These are phyloP conservation scores for Conus canariensis DNA, from an alignment of 2,888 invertebrate species.

Conservation along the genomic window DNA sequence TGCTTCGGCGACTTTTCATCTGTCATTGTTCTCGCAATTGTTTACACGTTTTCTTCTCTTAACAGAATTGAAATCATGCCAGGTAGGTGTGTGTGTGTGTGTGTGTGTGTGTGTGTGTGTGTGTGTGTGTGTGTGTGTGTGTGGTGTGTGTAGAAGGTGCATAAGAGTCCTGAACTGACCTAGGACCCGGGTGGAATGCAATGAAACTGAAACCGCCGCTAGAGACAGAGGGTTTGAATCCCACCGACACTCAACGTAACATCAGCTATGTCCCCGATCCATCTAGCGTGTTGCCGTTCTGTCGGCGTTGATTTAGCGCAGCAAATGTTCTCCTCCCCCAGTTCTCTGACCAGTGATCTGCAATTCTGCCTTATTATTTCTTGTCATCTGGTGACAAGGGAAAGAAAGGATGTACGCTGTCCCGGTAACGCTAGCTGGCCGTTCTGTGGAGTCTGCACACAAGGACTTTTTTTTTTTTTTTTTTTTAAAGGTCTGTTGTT, in stretches of 20 bases:
- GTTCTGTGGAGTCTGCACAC: no score
- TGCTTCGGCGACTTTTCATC: no score
- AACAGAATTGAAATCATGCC: background rate
- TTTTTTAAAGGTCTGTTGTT: no score
- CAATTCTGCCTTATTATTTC: no score
- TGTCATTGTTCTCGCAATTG: background rate
- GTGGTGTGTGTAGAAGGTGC: no score
- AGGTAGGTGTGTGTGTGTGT: background rate
- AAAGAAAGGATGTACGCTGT: background rate
- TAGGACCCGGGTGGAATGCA: background rate
- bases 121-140: constrained; percentile 15
- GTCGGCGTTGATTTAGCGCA: background rate
- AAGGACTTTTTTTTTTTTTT: no score
- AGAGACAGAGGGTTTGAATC: background rate
- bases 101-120: constrained; percentile 23
- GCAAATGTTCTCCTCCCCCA: no score
- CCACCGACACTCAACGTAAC: background rate
- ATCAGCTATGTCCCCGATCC: background rate
- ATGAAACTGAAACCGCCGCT: background rate
- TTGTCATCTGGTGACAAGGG: background rate
- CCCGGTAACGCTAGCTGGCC: no score
- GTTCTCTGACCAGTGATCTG: no score
- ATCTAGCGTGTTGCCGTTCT: background rate
- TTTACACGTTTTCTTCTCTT: background rate
- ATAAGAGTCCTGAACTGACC: background rate